A percentile compares a stretch with the other conserved stretches of the same genome.
Conservation (phyloP, 1,140 invertebrate species). For the Drosophila mojavensis region DNA sequence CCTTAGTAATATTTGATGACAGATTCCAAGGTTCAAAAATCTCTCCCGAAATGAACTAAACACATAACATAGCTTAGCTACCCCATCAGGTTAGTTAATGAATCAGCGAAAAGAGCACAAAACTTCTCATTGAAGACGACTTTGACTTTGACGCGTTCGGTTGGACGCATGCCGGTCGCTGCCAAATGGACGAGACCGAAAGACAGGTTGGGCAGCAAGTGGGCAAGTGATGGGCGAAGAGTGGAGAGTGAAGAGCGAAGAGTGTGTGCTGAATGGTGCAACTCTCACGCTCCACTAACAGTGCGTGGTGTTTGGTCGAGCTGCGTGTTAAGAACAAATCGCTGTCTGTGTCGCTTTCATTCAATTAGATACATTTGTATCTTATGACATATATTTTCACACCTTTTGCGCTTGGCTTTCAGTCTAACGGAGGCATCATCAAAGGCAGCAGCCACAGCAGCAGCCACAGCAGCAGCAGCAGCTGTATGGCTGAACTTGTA, state of each 20-base stretch:
- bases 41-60: background rate
- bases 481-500: slow-evolving; percentile 13
- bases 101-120: slow-evolving; percentile 44
- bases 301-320: slow-evolving; percentile 12
- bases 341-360: slow-evolving; percentile 64
- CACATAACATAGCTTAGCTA: slow-evolving; percentile 17
- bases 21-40: too few species aligned
- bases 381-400: slow-evolving; percentile 82
- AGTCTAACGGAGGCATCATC: slow-evolving; percentile 9
- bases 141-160: slow-evolving; percentile 73
- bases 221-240: too few species aligned
- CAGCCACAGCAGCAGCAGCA: slow-evolving; percentile 27
- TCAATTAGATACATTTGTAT: slow-evolving; percentile 83
- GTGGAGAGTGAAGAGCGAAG: too few species aligned
- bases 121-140: slow-evolving; percentile 58
- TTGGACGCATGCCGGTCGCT: slow-evolving; percentile 46
- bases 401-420: slow-evolving; percentile 60
- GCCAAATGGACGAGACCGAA: slow-evolving; percentile 25
- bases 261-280: background rate
- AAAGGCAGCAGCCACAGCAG: slow-evolving; percentile 25
- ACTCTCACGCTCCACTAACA: slow-evolving; percentile 36
- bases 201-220: background rate
- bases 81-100: slow-evolving; percentile 10
- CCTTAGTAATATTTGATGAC: too few species aligned
- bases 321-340: slow-evolving; percentile 76